Evolutionary conservation across 2,888 invertebrate species (phyloP), one percentile per base, ranked within the genome.

Genomic region (Aporophyla lueneburgensis): DNA sequence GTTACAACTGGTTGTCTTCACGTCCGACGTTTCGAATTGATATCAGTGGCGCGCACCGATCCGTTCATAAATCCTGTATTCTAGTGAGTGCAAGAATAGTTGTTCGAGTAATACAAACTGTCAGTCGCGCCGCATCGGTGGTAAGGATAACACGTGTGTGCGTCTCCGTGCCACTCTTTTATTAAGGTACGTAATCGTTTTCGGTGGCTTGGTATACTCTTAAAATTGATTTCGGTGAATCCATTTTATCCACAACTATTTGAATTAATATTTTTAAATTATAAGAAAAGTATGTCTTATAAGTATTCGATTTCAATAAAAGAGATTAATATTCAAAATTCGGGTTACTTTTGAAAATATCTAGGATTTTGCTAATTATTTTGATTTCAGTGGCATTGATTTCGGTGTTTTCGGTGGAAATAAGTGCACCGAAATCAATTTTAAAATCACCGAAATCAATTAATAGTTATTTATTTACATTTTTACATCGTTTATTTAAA

Each of bases 371-470:
- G 62, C 7, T 12, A 62, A 62, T 62, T 43, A 62, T 61, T 40
- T 61, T 40, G 21, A 40, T 61, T 61, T 61, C 61, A 43, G n/a
- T 43, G 62, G 43, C 61, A 40, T 40, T 62, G 62, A 43, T 62
- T 62, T 40, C n/a, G n/a, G 40, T 40, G 61, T 61, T 61, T 61
- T 61, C 33, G 61, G 62, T 62, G 62, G 46, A 46, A 46, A 63
- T 46, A 46, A 14, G 43, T 46, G n/a, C 43, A 62, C 62, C n/a
- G n/a, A 43, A 63, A 46, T 63, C 43, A 63, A 46, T 46, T 46
- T 46, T 63, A 46, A 63, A 46, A 63, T 9, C 43, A 63, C 62
- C 62, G 62, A 62, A 61, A 40, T 61, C 61, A 61, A 61, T 40
- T 12, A 61, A 61, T 61, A 27, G 27, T 9, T 21, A 33, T 59